phyloP scores from a whole-genome alignment of 2,888 invertebrate species.

The Xanthorhoe designata region DNA sequence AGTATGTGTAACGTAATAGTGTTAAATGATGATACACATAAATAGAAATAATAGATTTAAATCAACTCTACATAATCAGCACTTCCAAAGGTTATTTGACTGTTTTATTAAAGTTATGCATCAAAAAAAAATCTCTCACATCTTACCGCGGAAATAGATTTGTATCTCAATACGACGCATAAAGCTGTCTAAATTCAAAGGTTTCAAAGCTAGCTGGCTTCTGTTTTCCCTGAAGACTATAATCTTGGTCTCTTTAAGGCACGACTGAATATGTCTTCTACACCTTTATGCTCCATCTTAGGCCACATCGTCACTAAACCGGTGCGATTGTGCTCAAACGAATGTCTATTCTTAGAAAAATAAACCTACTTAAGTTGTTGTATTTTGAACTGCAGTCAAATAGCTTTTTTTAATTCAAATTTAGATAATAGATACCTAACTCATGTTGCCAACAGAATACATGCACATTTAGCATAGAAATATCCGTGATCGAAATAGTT shows the following conservation, averaged over 20 bases:
- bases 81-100: slow-evolving; percentile 6
- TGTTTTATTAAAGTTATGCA: neutral
- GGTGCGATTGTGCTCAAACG: too few species aligned
- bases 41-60: neutral
- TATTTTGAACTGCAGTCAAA: neutral
- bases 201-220: too few species aligned
- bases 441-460: slow-evolving; percentile 63
- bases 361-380: neutral
- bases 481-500: neutral
- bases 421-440: slow-evolving; percentile 19
- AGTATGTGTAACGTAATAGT: slow-evolving; percentile 38
- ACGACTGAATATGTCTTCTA: too few species aligned
- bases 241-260: too few species aligned
- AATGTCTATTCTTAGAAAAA: too few species aligned
- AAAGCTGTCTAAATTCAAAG: too few species aligned
- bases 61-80: neutral
- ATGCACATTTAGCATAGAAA: slow-evolving; percentile 53
- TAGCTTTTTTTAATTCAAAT: slow-evolving; percentile 1
- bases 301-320: too few species aligned
- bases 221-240: too few species aligned
- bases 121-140: neutral
- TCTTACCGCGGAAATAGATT: too few species aligned
- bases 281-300: too few species aligned
- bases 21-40: slow-evolving; percentile 9
- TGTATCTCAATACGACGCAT: neutral